Base-by-base conservation (phyloP, 2,888 invertebrate genomes). In the Biston betularia region DNA sequence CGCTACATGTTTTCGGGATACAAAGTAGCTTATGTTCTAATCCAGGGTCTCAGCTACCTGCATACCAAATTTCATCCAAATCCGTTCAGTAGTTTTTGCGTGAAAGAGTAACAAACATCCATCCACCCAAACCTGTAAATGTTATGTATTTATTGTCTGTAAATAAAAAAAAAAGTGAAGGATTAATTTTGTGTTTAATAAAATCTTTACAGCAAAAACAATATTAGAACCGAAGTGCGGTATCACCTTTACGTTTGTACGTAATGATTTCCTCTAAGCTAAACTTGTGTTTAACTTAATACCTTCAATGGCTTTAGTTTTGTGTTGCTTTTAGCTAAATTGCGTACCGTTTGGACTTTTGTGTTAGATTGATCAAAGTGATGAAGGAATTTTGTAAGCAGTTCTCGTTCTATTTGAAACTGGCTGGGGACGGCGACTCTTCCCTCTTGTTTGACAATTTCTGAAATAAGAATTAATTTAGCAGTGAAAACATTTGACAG, bases 251-350 rank as follows among this genome's bases (percentile, higher is more conserved):
- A 54, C 42, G 54, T 42, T 44, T 24, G 54, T 50, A 59, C 64
- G 33, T 48, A 66, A 61, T 58, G 66, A 62, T 62, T 66, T 52
- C 61, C 54, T 50, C 60, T 42, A 62, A 66, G 57, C 55, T 42
- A 66, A 66, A 66, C 66, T 66, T 62, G 62, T 66, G 66, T 66
- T 66, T 62, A 66, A 66, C 61, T 66, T 66, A 62, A 66, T 66
- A 66, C 62, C 62, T 62, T 58, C 57, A 66, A 69, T 58, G 64
- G 61, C 44, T 69, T 61, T 61, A 62, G 61, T 69, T 69, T 63
- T 55, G 58, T 58, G 61, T 69, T 62, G 68, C 68, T 69, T 69
- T 69, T 65, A 69, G 40, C 61, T 15, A 69, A 65, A 65, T 68
- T 60, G 68, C 54, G 46, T 44, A 60, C 45, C 50, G 53, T 64